Percentiles rank a stretch among this genome's conserved stretches.
Conservation (phyloP, 2,888 invertebrate genomes). For the Dorcus parallelipipedus region DNA sequence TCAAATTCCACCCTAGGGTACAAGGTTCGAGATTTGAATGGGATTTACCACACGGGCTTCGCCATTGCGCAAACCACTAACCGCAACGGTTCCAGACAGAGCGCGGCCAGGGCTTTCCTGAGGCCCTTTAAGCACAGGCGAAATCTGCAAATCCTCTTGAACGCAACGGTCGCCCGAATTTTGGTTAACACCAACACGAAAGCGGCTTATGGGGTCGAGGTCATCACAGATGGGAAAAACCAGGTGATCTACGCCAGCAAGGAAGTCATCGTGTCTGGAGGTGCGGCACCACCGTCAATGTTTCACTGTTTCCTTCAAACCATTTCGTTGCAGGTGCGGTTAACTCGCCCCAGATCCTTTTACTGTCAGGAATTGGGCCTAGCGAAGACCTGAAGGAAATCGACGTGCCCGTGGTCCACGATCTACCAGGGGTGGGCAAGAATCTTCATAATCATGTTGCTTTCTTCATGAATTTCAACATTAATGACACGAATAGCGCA, state of each 20-base stretch:
- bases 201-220: slow-evolving; percentile 75
- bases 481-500: slow-evolving; percentile 80
- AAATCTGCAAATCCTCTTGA: slow-evolving; percentile 80
- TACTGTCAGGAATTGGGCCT: slow-evolving; percentile 87
- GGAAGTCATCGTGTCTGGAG: slow-evolving; percentile 63
- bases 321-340: slow-evolving; percentile 62
- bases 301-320: not conserved
- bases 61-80: slow-evolving; percentile 86
- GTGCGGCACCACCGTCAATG: slow-evolving; percentile 24
- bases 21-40: slow-evolving; percentile 76
- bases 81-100: slow-evolving; percentile 79
- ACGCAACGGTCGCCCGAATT: slow-evolving; percentile 74
- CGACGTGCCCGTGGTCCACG: slow-evolving; percentile 65
- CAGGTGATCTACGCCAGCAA: slow-evolving; percentile 63
- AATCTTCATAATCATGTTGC: slow-evolving; percentile 88
- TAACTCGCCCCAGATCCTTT: slow-evolving; percentile 88
- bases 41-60: slow-evolving; percentile 76
- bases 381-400: slow-evolving; percentile 61
- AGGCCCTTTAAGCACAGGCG: slow-evolving; percentile 71
- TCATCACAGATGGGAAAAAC: slow-evolving; percentile 56
- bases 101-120: slow-evolving; percentile 77
- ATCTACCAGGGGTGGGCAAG: slow-evolving; percentile 76
- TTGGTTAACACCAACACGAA: slow-evolving; percentile 72
- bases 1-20: slow-evolving; percentile 55
- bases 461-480: slow-evolving; percentile 72